Evolutionary conservation across 2,888 invertebrate genomes (phyloP), one percentile per base, ranked within the genome.

Genomic region (Cataglyphis cursor): DNA sequence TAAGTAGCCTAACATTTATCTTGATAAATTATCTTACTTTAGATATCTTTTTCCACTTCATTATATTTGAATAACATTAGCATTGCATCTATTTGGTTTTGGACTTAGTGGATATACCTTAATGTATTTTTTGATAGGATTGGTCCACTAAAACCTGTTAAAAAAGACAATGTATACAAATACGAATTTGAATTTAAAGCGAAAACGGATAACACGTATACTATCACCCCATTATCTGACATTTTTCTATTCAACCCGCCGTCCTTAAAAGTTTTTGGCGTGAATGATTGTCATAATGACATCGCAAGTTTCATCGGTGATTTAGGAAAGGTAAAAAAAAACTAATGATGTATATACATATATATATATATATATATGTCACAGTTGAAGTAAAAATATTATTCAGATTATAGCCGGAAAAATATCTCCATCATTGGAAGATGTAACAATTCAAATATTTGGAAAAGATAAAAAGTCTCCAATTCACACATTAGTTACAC

Each of bases 231-330:
- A 0, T 95, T 96, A 80, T 98, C 98, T 0, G 96, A 96, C 75
- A 95, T 96, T 74, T 96, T 98, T 88, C 96, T 98, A 87, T 98
- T 98, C 94, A 96, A 96, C 83, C 97, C 97, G 1, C 95, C 95
- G 3, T 95, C 96, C 41, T 95, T 96, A 75, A 96, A 96, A 76
- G 94, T 97, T 54, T 96, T 96, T 1, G 97, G 97, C 0, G 95
- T 96, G 6, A 96, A 96, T 73, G 97, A 97, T 89, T 98, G 98
- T 94, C 95, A 96, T 87, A 95, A 96, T 88, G 95, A 96, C 83
- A 96, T 97, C 5, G 96, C 97, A 8, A 95, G 95, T 72, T 96
- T 98, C 91, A 95, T 95, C 15, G 98, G 97, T n/a, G 95, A 96
- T 83, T 93, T 95, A 24, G 96, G 96, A 87, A 95, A 95, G 91